Evolutionary conservation across 2,113 vertebrate species (phyloP).

Genomic region (Thymallus thymallus): DNA sequence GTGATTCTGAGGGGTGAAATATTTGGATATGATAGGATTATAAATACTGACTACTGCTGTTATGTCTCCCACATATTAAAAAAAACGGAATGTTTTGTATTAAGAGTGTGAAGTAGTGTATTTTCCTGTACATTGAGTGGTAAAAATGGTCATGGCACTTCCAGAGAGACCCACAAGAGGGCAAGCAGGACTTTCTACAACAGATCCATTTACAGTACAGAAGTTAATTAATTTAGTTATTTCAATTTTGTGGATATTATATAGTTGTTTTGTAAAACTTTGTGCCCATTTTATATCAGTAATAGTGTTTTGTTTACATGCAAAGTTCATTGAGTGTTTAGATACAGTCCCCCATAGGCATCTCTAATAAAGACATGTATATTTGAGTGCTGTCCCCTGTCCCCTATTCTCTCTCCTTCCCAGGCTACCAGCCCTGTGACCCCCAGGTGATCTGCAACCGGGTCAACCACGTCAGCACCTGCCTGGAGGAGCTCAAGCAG

Average conservation of each 20-base stretch:
- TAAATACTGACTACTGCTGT: too few relatives aligned
- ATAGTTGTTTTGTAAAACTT: neutral
- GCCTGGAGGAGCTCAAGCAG: constrained; percentile 85
- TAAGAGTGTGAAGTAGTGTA: too few relatives aligned
- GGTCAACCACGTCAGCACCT: constrained; percentile 87
- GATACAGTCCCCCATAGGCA: neutral
- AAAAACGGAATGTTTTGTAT: too few relatives aligned
- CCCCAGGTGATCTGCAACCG: constrained; percentile 95
- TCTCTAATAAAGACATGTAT: neutral
- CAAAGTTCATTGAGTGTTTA: neutral
- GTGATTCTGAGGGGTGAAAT: too few relatives aligned
- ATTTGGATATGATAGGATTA: too few relatives aligned
- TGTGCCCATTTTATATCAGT: neutral
- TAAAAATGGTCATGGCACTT: constrained; percentile 2
- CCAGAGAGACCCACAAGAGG: constrained; percentile 36
- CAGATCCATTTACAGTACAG: neutral
- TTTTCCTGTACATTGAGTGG: neutral
- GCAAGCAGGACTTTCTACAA: constrained; percentile 1
- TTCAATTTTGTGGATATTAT: neutral
- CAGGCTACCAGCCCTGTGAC: constrained; percentile 96
- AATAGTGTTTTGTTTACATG: neutral
- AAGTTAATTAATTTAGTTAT: neutral
- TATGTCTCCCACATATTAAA: too few relatives aligned
- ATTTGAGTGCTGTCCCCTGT: neutral
- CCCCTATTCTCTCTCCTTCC: neutral